These are phyloP conservation scores for Phylloscopus collybita DNA, from an alignment of 2,797 vertebrate species.

Conservation along the genomic window DNA sequence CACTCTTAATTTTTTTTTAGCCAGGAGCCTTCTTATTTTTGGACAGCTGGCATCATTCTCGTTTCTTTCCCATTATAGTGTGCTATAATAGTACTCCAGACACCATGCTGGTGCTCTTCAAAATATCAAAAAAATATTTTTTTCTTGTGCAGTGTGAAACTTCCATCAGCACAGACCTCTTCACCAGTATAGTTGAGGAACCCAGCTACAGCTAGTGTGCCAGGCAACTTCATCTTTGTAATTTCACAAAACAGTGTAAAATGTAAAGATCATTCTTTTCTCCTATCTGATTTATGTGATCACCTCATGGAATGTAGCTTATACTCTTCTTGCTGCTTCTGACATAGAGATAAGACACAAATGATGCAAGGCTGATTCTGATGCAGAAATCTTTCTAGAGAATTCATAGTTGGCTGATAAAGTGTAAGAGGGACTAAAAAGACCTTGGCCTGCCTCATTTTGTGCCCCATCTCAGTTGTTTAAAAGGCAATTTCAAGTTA, in stretches of 20 bases:
- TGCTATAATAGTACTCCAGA: neutral
- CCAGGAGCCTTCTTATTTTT: neutral
- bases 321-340: neutral
- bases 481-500: neutral
- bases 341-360: neutral
- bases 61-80: neutral
- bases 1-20: neutral
- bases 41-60: neutral
- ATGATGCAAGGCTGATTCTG: neutral
- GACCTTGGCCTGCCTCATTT: neutral
- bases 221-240: neutral
- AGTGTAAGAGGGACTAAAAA: neutral
- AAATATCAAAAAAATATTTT: neutral
- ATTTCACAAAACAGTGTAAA: neutral
- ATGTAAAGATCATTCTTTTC: neutral
- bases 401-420: neutral
- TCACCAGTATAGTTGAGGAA: neutral
- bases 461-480: neutral
- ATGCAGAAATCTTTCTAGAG: neutral
- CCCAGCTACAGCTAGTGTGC: neutral
- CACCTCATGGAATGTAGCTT: neutral
- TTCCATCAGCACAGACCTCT: neutral
- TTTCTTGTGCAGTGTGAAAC: neutral
- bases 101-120: neutral
- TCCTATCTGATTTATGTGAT: neutral